phyloP scores from a whole-genome alignment of 1,140 invertebrate species.

The Probaryconus sp. region DNA sequence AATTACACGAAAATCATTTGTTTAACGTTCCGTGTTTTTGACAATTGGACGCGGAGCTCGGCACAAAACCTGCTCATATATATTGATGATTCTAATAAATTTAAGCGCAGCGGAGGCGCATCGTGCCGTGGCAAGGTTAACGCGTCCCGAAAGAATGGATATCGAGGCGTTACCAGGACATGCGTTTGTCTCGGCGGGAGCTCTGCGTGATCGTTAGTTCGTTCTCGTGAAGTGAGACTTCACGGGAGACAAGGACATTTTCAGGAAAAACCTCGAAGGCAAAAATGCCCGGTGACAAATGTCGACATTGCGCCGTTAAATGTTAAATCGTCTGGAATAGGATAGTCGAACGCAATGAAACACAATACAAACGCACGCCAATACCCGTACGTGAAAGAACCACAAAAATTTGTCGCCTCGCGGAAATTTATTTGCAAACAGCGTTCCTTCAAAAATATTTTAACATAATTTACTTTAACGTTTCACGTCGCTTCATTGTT shows the following conservation, averaged over 20 bases:
- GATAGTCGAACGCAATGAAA: slow-evolving; percentile 37
- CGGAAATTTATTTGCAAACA: neutral
- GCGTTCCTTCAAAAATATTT: too few relatives aligned
- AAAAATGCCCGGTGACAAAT: slow-evolving; percentile 54
- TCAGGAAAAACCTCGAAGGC: slow-evolving; percentile 31
- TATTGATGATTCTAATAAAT: slow-evolving; percentile 37
- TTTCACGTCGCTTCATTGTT: too few relatives aligned
- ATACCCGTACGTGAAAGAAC: slow-evolving; percentile 1
- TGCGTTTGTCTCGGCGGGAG: slow-evolving; percentile 42
- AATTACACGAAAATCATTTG: slow-evolving; percentile 41
- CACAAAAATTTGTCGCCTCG: slow-evolving; percentile 3
- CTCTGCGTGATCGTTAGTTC: slow-evolving; percentile 45
- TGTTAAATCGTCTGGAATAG: slow-evolving; percentile 55
- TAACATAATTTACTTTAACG: too few relatives aligned
- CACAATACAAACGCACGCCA: slow-evolving; percentile 15
- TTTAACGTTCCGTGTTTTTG: slow-evolving; percentile 25
- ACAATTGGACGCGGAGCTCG: slow-evolving; percentile 16
- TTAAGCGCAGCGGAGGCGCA: slow-evolving; percentile 6
- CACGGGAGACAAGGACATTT: slow-evolving; percentile 32
- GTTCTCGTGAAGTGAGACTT: slow-evolving; percentile 36
- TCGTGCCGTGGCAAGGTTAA: slow-evolving; percentile 20
- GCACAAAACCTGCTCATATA: slow-evolving; percentile 20
- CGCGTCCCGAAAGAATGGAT: slow-evolving; percentile 35
- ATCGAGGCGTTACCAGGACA: slow-evolving; percentile 34
- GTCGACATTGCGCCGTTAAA: slow-evolving; percentile 41